These are phyloP conservation scores for Cheilosia scutellata DNA, from an alignment of 2,888 invertebrate species.

Conservation along the genomic window DNA sequence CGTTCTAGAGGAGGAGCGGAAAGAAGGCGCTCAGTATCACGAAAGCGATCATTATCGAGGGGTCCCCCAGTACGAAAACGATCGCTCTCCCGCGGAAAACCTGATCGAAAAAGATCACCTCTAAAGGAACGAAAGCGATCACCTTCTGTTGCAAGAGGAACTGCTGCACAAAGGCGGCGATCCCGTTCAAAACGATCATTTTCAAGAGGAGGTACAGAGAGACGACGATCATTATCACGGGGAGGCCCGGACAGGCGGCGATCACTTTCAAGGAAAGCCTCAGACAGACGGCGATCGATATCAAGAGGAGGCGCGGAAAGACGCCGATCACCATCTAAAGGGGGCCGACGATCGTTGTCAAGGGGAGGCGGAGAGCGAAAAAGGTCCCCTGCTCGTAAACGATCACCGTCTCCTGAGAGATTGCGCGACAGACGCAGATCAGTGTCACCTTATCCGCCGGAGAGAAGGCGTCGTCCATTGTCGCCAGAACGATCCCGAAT, in stretches of 20 bases:
- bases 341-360: constrained; percentile 20
- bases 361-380: not conserved
- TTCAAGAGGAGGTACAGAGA: constrained; percentile 3
- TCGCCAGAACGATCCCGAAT: constrained; percentile 36
- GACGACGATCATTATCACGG: constrained; percentile 21
- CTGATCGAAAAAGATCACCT: constrained; percentile 41
- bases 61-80: constrained; percentile 10
- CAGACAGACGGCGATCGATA: constrained; percentile 18
- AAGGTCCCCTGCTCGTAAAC: constrained; percentile 17
- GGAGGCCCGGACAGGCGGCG: not conserved
- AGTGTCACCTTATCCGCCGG: constrained; percentile 22
- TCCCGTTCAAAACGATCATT: constrained; percentile 24
- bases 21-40: constrained; percentile 80
- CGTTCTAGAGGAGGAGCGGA: constrained; percentile 70
- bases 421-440: constrained; percentile 52
- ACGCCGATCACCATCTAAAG: constrained; percentile 10
- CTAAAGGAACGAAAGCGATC: constrained; percentile 50
- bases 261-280: constrained; percentile 14
- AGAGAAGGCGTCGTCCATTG: constrained; percentile 35
- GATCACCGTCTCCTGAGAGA: constrained; percentile 38
- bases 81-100: constrained; percentile 26
- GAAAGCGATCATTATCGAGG: constrained; percentile 60
- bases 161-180: constrained; percentile 7
- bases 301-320: constrained; percentile 34
- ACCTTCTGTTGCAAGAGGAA: constrained; percentile 42